Conservation (phyloP, 2,888 invertebrate species). For the Ennomos quercinarius region DNA sequence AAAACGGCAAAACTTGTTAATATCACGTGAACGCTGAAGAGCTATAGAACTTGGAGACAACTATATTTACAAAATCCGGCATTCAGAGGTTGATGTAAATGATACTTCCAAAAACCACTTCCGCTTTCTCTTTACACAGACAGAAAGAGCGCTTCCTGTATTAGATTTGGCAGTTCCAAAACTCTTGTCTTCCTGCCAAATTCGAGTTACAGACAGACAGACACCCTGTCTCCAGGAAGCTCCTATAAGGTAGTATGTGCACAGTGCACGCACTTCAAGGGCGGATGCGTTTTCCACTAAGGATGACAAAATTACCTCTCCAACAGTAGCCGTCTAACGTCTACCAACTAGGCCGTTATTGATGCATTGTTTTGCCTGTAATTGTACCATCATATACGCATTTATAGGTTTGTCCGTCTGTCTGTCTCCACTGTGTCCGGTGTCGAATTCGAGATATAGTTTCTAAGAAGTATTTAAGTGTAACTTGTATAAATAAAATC, state of each 20-base stretch:
- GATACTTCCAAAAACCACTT: too few relatives aligned
- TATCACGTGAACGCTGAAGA: too few relatives aligned
- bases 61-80: too few relatives aligned
- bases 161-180: not conserved
- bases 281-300: slow-evolving; percentile 42
- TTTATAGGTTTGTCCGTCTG: slow-evolving; percentile 40
- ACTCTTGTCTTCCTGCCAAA: slow-evolving; percentile 5
- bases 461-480: slow-evolving; percentile 56
- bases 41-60: too few relatives aligned
- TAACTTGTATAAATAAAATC: slow-evolving; percentile 43
- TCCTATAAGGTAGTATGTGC: not conserved
- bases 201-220: not conserved
- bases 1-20: too few relatives aligned
- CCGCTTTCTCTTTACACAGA: too few relatives aligned
- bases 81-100: too few relatives aligned
- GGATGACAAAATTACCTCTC: slow-evolving; percentile 46
- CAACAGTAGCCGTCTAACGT: slow-evolving; percentile 27
- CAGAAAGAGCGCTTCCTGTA: slow-evolving; percentile 23
- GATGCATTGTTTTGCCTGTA: slow-evolving; percentile 63
- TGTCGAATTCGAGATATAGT: slow-evolving; percentile 65
- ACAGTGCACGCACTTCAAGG: slow-evolving; percentile 25
- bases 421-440: slow-evolving; percentile 60
- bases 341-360: slow-evolving; percentile 48
- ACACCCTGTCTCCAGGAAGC: slow-evolving; percentile 12
- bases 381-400: slow-evolving; percentile 46